phyloP scores from a whole-genome alignment of 2,113 vertebrate species.

The Gambusia holbrooki region DNA sequence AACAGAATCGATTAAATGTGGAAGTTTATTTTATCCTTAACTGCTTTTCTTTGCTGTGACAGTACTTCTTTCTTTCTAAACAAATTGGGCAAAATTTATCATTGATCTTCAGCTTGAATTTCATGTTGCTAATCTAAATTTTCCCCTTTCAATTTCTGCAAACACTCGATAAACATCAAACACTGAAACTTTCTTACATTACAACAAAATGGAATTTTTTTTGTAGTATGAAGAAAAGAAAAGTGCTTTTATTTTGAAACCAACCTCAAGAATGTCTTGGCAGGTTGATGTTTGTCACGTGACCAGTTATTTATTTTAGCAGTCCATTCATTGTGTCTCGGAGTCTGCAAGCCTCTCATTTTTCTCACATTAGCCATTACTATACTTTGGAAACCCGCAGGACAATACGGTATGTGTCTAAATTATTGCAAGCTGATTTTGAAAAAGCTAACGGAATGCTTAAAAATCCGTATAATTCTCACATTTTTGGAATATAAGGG shows the following conservation, averaged over 20 bases:
- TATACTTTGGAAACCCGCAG: not conserved
- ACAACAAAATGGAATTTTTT: not conserved
- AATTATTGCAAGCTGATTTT: not conserved
- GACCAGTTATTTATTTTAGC: not conserved
- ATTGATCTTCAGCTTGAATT: no score
- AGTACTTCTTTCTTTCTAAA: no score
- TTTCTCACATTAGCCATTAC: not conserved
- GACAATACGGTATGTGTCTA: not conserved
- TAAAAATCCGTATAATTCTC: not conserved
- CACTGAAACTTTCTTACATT: not conserved
- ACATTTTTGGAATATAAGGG: not conserved
- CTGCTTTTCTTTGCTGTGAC: no score
- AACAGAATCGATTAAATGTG: no score
- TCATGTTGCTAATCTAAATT: no score
- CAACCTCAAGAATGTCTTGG: not conserved
- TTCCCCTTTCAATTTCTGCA: no score
- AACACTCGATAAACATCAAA: no score
- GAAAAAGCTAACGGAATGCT: not conserved
- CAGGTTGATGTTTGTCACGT: not conserved
- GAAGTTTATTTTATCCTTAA: no score
- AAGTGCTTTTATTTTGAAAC: constrained; percentile 57
- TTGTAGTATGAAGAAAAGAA: not conserved
- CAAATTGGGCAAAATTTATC: no score
- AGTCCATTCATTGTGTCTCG: not conserved
- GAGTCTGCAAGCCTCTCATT: not conserved